A percentile compares a stretch with the other conserved stretches of the same genome.
Conservation (phyloP, 2,113 vertebrate species). For the Sminthopsis crassicaudata region DNA sequence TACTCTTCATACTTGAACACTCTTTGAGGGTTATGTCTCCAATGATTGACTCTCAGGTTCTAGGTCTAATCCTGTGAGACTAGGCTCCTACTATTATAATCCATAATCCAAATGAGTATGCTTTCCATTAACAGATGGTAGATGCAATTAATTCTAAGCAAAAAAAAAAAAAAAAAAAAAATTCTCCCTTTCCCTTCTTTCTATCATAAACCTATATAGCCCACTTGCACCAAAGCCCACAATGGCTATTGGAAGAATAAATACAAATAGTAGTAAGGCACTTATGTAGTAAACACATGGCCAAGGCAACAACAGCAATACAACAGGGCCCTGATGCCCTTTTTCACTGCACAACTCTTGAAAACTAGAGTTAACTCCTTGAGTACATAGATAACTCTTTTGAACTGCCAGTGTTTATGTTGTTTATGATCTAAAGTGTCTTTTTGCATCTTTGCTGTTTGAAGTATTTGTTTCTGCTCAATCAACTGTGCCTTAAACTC, state of each 20-base stretch:
- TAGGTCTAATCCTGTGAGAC: neutral
- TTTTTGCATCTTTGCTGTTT: neutral
- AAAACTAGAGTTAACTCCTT: neutral
- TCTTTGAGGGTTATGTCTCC: neutral
- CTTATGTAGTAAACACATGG: neutral
- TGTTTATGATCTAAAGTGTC: neutral
- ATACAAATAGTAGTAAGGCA: neutral
- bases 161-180: neutral
- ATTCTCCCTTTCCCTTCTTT: neutral
- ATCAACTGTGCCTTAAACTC: neutral
- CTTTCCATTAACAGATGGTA: neutral
- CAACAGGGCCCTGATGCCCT: neutral
- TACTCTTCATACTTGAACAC: neutral
- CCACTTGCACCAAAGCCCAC: neutral
- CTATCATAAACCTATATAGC: neutral
- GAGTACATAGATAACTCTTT: neutral
- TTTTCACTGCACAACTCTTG: neutral
- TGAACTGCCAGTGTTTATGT: neutral
- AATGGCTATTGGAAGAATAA: neutral
- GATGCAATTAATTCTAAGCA: neutral
- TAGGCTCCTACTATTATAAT: slow-evolving; percentile 17
- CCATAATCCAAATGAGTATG: slow-evolving; percentile 12
- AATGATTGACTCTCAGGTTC: neutral
- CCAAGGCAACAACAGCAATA: neutral
- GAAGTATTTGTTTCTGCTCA: neutral